Conservation (phyloP, 2,797 vertebrate species). For the Schizopygopsis malacanthus region DNA sequence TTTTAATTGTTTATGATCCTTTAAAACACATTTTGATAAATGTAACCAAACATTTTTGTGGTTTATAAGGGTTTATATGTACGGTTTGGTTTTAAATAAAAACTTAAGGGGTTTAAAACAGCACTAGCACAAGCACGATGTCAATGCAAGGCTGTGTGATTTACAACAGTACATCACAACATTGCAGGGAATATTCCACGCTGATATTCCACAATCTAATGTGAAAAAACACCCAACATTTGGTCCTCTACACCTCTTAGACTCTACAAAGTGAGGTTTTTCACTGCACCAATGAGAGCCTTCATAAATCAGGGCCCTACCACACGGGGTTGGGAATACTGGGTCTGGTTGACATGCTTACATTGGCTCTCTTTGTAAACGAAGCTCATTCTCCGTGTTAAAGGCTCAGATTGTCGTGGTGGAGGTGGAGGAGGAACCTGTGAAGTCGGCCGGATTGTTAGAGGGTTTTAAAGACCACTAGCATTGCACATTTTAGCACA, state of each 20-base stretch:
- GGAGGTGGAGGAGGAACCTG: conserved; percentile 81
- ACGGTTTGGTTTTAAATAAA: background rate
- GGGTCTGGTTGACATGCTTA: conserved; percentile 73
- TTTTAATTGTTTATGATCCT: background rate
- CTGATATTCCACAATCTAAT: background rate
- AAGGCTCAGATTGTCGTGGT: conserved; percentile 77
- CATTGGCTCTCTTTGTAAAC: conserved; percentile 86
- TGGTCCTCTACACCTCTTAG: conserved; percentile 4
- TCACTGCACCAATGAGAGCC: conserved; percentile 33
- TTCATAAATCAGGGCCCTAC: conserved; percentile 38
- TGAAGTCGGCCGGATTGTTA: conserved; percentile 66
- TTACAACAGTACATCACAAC: conserved; percentile 37
- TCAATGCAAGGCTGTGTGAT: conserved; percentile 2
- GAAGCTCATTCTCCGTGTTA: conserved; percentile 74
- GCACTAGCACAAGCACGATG: conserved; percentile 21
- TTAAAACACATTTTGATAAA: background rate
- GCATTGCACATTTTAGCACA: conserved; percentile 57
- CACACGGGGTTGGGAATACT: conserved; percentile 47
- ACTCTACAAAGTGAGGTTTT: conserved; percentile 3
- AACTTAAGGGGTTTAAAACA: conserved; percentile 4
- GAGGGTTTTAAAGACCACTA: conserved; percentile 44
- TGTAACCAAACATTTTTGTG: background rate
- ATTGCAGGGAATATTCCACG: background rate
- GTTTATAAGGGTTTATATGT: conserved; percentile 9
- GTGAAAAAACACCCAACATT: conserved; percentile 8